phyloP scores from a whole-genome alignment of 1,140 invertebrate genomes.

The Anastrepha ludens region DNA sequence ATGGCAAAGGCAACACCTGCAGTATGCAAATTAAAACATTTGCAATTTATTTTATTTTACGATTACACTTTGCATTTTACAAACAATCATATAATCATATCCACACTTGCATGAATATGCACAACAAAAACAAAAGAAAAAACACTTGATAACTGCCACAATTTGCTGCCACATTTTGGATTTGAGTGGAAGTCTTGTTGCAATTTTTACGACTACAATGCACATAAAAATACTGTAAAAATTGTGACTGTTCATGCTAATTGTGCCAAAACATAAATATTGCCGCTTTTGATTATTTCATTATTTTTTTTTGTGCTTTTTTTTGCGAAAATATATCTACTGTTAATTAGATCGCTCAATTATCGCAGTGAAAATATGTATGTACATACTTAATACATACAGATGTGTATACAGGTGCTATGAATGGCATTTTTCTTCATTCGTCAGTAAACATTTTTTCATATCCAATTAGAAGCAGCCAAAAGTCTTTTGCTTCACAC shows the following conservation, averaged over 20 bases:
- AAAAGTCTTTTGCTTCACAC: not conserved
- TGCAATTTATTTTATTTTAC: conserved; percentile 11
- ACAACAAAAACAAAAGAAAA: not conserved
- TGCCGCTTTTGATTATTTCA: not conserved
- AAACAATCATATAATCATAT: not conserved
- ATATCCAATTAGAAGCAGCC: not conserved
- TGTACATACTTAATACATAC: too few species aligned
- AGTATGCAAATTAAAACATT: conserved; percentile 44
- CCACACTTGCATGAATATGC: not conserved
- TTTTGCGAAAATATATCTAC: not conserved
- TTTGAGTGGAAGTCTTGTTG: conserved; percentile 38
- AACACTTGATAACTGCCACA: not conserved
- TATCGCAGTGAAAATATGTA: conserved; percentile 7
- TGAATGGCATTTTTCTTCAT: not conserved
- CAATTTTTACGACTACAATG: conserved; percentile 27
- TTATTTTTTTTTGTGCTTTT: not conserved
- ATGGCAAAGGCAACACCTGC: conserved; percentile 10
- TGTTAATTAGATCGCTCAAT: conserved; percentile 15
- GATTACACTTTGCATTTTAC: not conserved
- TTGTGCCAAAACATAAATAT: conserved; percentile 35
- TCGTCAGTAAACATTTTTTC: not conserved
- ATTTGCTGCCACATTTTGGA: conserved; percentile 22
- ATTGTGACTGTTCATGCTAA: not conserved
- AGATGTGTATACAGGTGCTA: not conserved
- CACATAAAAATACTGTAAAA: conserved; percentile 33